phyloP scores from a whole-genome alignment of 1,140 invertebrate genomes.

The Diorhabda sublineata region DNA sequence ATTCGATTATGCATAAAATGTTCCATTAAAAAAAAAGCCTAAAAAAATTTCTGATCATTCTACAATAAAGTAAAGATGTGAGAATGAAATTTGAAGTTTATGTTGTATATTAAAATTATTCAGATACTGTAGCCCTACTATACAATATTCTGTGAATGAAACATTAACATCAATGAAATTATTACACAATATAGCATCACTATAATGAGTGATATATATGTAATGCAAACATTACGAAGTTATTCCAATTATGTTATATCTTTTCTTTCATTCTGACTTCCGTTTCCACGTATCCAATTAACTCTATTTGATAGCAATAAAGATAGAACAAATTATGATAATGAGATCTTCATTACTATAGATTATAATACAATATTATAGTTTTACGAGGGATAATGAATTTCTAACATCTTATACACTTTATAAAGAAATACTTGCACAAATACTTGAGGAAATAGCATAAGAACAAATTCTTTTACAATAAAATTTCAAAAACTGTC shows the following conservation, averaged over 20 bases:
- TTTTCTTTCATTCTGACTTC: not conserved
- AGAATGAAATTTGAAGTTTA: no score
- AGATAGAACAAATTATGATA: not conserved
- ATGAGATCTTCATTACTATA: not conserved
- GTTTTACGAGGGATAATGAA: not conserved
- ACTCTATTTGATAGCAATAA: conserved; percentile 1
- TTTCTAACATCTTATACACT: not conserved
- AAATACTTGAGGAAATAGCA: no score
- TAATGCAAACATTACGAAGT: not conserved
- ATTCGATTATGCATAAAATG: no score
- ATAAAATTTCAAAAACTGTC: no score
- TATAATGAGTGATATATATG: not conserved
- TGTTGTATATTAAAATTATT: no score
- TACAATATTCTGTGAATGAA: no score
- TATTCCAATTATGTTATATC: not conserved
- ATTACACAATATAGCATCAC: not conserved
- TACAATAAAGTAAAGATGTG: no score
- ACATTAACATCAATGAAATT: not conserved
- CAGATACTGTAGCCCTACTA: no score
- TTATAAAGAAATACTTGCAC: no score
- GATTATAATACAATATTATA: not conserved
- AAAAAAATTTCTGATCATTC: no score
- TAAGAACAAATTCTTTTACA: no score
- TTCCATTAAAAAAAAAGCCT: no score
- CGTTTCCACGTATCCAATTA: conserved; percentile 1